These are phyloP conservation scores for Platyrinchus mystaceus DNA, from an alignment of 2,797 vertebrate genomes.

Conservation along the genomic window DNA sequence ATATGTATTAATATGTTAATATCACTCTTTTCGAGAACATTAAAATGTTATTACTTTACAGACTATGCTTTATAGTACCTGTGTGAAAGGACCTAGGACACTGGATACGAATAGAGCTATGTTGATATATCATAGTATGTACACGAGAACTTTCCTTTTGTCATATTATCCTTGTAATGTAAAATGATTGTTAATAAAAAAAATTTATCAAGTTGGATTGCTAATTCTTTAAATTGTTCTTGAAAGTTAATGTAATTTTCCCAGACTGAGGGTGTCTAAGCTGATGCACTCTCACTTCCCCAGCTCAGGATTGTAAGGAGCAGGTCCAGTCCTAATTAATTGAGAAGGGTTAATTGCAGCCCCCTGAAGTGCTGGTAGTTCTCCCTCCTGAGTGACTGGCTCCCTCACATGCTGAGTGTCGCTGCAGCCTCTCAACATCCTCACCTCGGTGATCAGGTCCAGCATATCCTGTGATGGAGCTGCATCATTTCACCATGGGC, in stretches of 20 bases:
- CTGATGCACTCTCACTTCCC: not conserved
- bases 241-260: not conserved
- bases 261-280: not conserved
- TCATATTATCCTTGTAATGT: slow-evolving; percentile 86
- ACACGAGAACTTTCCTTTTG: slow-evolving; percentile 81
- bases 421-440: not conserved
- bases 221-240: not conserved
- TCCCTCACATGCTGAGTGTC: not conserved
- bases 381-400: not conserved
- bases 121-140: slow-evolving; percentile 83
- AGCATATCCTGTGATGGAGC: not conserved
- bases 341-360: not conserved
- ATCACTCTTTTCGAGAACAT: slow-evolving; percentile 77
- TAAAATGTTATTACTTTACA: slow-evolving; percentile 78
- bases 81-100: slow-evolving; percentile 85
- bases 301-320: not conserved
- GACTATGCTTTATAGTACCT: slow-evolving; percentile 84
- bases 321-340: not conserved
- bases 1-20: slow-evolving; percentile 81
- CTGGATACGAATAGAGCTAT: slow-evolving; percentile 85
- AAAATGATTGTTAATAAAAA: slow-evolving; percentile 88
- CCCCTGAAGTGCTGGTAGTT: not conserved
- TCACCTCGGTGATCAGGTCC: not conserved
- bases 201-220: slow-evolving; percentile 48
- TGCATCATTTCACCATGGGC: not conserved